Evolutionary conservation across 2,888 invertebrate genomes (phyloP), one percentile per base, ranked within the genome.

Genomic region (Lomographa bimaculata): DNA sequence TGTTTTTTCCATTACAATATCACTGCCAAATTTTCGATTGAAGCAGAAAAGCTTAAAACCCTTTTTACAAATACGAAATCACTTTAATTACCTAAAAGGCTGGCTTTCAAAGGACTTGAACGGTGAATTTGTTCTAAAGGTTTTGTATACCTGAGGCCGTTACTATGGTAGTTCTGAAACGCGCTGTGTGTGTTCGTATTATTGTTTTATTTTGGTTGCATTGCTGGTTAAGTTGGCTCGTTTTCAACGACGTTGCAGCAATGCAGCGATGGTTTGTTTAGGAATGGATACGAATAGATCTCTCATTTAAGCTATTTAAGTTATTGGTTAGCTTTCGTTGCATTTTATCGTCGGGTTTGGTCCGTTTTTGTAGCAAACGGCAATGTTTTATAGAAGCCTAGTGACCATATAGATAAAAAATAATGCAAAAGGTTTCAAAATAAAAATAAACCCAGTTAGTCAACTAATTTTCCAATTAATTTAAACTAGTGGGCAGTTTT

Each of bases 11-110:
- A n/a, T 16, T 37, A 14, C 27, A 20, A 36, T 21, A 32, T 26
- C 23, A 30, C 24, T 24, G 11, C 18, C 18, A 50, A 45, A 34
- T 14, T n/a, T 17, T 18, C 9, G 20, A 29, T 39, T 23, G 10
- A 25, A 36, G 20, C 24, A 24, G 43, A 47, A 44, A 32, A 34
- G 23, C 12, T 11, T 33, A 20, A 36, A 45, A 17, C 36, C 34
- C 29, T 45, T 46, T 51, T 51, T 45, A 33, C 30, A 43, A 41
- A 46, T 41, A 33, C 39, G 11, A 48, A 62, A 64, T 60, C 57
- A 63, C 57, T 70, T 69, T 68, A 72, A 75, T 74, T 64, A 70
- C 58, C 54, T 64, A 72, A 75, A 67, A 71, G 70, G 68, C 63
- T 64, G 60, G 52, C 57, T 57, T 57, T 67, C 49, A 66, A 64